A percentile compares a stretch with the other conserved stretches of the same genome.
Conservation (phyloP, 2,113 vertebrate species). For the Sylvietta virens region DNA sequence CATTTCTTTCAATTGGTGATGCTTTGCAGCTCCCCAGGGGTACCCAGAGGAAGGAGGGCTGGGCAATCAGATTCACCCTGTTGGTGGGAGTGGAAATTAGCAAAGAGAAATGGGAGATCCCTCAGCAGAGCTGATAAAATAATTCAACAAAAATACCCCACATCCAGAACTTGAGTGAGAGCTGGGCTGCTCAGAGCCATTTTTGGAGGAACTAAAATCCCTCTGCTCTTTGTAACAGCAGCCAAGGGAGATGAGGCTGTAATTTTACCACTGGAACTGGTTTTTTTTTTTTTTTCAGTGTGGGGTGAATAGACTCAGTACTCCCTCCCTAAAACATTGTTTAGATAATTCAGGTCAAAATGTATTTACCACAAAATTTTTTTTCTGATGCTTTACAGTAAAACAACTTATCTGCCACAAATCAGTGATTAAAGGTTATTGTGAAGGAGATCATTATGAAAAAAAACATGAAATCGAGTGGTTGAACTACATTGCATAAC, state of each 20-base stretch:
- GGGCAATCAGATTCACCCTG: neutral
- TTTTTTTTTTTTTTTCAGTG: neutral
- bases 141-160: neutral
- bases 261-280: neutral
- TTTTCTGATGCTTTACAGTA: neutral
- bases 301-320: neutral
- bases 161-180: neutral
- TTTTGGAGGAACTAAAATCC: neutral
- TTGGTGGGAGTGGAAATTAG: accelerated
- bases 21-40: neutral
- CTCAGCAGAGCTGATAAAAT: neutral
- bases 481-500: neutral
- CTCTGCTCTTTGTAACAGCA: neutral
- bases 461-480: neutral
- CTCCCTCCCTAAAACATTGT: neutral
- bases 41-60: neutral
- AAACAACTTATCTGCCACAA: neutral
- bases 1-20: neutral
- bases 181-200: neutral
- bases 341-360: neutral
- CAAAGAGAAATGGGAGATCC: neutral
- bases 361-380: accelerated
- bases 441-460: neutral
- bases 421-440: neutral
- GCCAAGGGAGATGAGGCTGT: neutral